Base-by-base conservation (phyloP, 1,140 invertebrate species). In the Diachasma alloeum region DNA sequence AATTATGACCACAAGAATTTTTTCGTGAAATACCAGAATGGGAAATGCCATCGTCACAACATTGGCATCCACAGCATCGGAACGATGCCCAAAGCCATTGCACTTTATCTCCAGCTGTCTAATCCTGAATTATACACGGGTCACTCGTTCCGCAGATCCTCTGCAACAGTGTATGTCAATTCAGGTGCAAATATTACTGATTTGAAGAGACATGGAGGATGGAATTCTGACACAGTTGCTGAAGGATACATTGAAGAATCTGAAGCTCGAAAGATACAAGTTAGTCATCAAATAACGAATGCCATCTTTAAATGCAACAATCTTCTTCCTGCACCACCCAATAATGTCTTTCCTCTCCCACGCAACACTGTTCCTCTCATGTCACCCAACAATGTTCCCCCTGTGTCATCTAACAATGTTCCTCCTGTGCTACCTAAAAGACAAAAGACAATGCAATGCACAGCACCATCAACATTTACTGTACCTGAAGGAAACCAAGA, bases 231-330 rank as follows among this genome's bases (percentile, higher is more conserved):
- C 3, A 13, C 71, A 56, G 71, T 73, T 24, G 46, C 71, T n/a
- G 71, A 73, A 53, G 46, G 71, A 26, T 72, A 72, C 42, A 72
- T 44, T 46, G 70, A 72, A 72, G 70, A 72, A 22, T 72, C 70
- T 42, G 42, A 44, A 24, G 39, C 31, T 42, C 42, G 42, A 24
- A 44, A 72, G 19, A 37, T 36, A 13, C 39, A 72, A 46, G 42
- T 42, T 72, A 39, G 70, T 42, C 70, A 72, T 17, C 70, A 72
- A 46, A 72, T 72, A 48, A 48, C 46, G 4, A 48, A 17, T 48
- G 46, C 17, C 4, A 48, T 17, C 4, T 48, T 48, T 48, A 17
- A 48, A 48, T 13, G 15, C 46, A 48, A 48, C 4, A 4, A 48
- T 17, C 17, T 4, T 15, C 46, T 13, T 15, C 13, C 46, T 48